These are phyloP conservation scores for Saguinus midas DNA, from an alignment of 2,113 vertebrate genomes.

Conservation along the genomic window DNA sequence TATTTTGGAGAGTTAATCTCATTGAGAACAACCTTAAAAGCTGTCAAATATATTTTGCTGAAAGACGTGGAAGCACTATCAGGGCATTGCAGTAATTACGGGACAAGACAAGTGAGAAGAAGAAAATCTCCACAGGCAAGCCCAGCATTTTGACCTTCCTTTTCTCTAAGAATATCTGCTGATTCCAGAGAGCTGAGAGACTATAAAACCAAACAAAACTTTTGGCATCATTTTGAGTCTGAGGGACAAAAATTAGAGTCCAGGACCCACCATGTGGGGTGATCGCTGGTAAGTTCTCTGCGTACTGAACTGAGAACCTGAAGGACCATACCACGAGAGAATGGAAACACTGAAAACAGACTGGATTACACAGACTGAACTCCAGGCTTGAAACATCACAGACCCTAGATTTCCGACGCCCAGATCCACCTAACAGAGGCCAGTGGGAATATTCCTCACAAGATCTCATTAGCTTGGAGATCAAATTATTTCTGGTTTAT, in stretches of 20 bases:
- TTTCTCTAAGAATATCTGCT: background rate
- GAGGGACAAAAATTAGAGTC: too few relatives aligned
- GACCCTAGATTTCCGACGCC: background rate
- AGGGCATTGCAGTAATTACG: rapidly evolving
- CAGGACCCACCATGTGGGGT: rapidly evolving
- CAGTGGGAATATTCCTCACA: background rate
- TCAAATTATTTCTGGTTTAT: slow-evolving; percentile 42
- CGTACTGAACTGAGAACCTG: rapidly evolving
- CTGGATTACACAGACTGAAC: background rate
- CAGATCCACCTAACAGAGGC: background rate
- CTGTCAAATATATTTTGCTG: background rate
- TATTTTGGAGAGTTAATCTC: background rate
- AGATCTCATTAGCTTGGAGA: background rate
- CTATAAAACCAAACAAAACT: background rate
- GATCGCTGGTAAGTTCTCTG: rapidly evolving
- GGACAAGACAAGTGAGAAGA: too few relatives aligned
- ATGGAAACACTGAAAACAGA: background rate
- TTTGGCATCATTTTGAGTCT: background rate
- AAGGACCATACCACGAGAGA: rapidly evolving
- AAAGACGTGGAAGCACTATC: background rate
- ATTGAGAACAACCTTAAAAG: background rate
- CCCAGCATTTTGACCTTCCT: rapidly evolving
- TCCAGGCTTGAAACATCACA: background rate
- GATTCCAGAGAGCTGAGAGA: rapidly evolving
- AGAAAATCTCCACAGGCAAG: rapidly evolving